These are phyloP conservation scores for Melanostigma gelatinosum DNA, from an alignment of 2,113 vertebrate species.

Conservation along the genomic window DNA sequence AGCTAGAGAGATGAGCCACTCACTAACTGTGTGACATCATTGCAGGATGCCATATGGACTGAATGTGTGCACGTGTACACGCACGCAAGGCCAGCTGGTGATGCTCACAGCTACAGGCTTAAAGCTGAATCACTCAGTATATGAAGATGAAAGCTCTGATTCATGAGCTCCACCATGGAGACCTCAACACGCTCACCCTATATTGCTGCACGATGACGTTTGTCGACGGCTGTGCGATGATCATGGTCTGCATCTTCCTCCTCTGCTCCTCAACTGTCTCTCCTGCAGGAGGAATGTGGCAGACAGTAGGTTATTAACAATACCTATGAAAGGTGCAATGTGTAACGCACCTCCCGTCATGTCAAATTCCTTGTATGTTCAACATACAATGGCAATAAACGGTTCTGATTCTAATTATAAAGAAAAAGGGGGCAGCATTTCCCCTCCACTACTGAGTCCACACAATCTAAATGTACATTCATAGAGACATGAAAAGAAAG, in stretches of 20 bases:
- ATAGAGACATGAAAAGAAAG: neutral
- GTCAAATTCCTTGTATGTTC: too few relatives aligned
- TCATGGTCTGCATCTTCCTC: constrained; percentile 69
- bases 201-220: constrained; percentile 77
- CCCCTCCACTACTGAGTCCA: too few relatives aligned
- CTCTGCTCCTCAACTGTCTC: constrained; percentile 85
- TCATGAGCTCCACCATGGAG: neutral
- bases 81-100: constrained; percentile 10
- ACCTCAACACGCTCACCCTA: constrained; percentile 80
- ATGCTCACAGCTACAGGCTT: neutral
- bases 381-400: too few relatives aligned
- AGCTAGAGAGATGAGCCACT: neutral
- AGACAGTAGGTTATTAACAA: neutral
- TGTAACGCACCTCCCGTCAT: neutral
- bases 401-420: neutral
- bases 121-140: too few relatives aligned
- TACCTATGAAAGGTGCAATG: neutral
- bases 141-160: neutral
- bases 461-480: neutral
- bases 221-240: constrained; percentile 68
- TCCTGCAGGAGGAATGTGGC: constrained; percentile 76
- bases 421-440: neutral
- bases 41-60: constrained; percentile 28
- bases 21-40: constrained; percentile 23
- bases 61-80: neutral